Base-by-base conservation (phyloP, 2,888 invertebrate species). In the Steinernema scapterisci region DNA sequence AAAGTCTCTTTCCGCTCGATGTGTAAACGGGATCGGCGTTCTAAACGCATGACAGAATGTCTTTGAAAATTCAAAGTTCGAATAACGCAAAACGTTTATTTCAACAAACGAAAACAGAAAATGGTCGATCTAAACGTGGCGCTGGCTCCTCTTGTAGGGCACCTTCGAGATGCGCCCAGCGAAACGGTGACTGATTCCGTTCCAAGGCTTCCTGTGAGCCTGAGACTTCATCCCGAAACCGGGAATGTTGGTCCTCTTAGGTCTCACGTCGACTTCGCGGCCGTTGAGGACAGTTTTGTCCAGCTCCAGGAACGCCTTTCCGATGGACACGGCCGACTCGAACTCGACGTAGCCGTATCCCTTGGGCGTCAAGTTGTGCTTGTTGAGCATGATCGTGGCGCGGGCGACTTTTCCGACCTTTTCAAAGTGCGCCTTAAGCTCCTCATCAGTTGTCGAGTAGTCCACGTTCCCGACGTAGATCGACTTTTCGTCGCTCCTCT, bases 311-410 rank as follows among this genome's bases (percentile, higher is more conserved):
- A 31, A 5, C 9, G 63, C 63, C 63, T 63, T 16, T 11, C 7
- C 11, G 1, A 25, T 27, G 2, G 63, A 31, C 63, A 16, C 63
- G 3, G 23, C 63, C 5, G 21, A 13, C 16, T 27, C 63, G n/a
- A 63, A 63, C 63, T 63, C 63, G 31, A 63, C 38, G 63, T 63
- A 63, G 16, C 31, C 63, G 63, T 31, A 63, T 27, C 63, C 63
- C 16, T 63, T 63, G 16, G 63, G 19, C 2, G 11, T 9, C 63
- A 31, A 7, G 7, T 25, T 63, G 27, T 16, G 5, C 38, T 31
- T 63, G 31, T 63, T 63, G 27, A 21, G 27, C 31, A 63, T 63
- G 27, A 63, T 63, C 5, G 9, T 63, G 3, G 38, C 63, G 1
- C 63, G 27, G 31, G 16, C 38, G 11, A 38, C 16, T 13, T 9